Evolutionary conservation across 2,888 invertebrate genomes (phyloP).

Genomic region (Drosophila limbata): DNA sequence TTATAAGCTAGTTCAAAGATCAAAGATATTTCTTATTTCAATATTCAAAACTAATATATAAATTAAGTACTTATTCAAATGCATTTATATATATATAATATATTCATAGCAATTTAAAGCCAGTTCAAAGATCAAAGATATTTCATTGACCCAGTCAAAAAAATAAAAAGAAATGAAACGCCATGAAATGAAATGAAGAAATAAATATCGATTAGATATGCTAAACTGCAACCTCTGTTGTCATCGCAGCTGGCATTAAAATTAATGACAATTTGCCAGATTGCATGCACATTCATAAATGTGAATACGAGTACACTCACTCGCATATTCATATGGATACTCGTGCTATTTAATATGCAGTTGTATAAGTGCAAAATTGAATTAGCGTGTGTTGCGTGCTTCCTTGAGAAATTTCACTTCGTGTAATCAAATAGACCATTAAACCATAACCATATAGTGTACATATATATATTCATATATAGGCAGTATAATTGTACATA

Average conservation of each 20-base stretch:
- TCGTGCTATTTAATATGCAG: conserved; percentile 21
- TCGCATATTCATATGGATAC: conserved; percentile 21
- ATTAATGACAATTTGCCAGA: conserved; percentile 20
- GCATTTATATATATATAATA: neutral
- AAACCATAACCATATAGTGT: conserved; percentile 38
- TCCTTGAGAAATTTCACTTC: conserved; percentile 73
- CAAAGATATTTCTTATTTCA: too few species aligned
- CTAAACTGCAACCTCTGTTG: conserved; percentile 28
- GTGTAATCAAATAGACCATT: conserved; percentile 64
- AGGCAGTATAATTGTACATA: conserved; percentile 32
- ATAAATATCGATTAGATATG: conserved; percentile 22
- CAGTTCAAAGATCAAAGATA: conserved; percentile 1
- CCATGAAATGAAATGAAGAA: neutral
- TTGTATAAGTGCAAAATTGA: conserved; percentile 33
- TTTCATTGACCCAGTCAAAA: conserved; percentile 21
- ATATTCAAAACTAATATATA: neutral
- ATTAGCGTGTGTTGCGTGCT: conserved; percentile 65
- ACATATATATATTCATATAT: conserved; percentile 7
- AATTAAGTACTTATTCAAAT: neutral
- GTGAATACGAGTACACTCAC: conserved; percentile 27
- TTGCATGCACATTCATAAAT: conserved; percentile 45
- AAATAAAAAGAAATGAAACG: neutral
- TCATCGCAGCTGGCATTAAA: conserved; percentile 12
- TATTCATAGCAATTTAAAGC: neutral
- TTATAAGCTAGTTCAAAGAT: too few species aligned